Percentiles rank a stretch among this genome's conserved stretches.
Evolutionary conservation across 1,140 invertebrate genomes (phyloP).

Genomic region (Nylanderia fulva): DNA sequence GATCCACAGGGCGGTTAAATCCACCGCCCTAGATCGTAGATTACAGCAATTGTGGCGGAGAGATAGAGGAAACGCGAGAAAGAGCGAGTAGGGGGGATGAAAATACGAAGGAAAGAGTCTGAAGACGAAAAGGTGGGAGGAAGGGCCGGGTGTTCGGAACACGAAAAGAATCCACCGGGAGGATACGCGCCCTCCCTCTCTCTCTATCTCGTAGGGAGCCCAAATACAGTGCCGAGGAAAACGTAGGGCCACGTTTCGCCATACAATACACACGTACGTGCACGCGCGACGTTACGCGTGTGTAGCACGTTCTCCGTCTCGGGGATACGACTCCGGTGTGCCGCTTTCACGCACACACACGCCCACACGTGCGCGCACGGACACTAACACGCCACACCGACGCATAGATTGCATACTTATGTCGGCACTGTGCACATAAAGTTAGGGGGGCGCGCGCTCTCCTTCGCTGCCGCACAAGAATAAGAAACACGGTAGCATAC

Average conservation of each 20-base stretch:
- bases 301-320: constrained; percentile 39
- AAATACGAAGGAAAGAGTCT: constrained; percentile 56
- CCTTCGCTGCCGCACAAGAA: constrained; percentile 84
- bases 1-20: constrained; percentile 70
- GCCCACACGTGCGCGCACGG: constrained; percentile 47
- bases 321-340: constrained; percentile 20
- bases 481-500: constrained; percentile 86
- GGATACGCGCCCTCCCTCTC: constrained; percentile 55
- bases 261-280: constrained; percentile 78
- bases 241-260: constrained; percentile 80
- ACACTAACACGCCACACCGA: constrained; percentile 72
- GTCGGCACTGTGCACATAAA: constrained; percentile 84
- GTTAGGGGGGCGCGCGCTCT: constrained; percentile 78
- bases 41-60: constrained; percentile 71
- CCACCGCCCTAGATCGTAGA: constrained; percentile 66
- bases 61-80: constrained; percentile 55
- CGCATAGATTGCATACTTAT: constrained; percentile 84
- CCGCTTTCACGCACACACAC: constrained; percentile 49
- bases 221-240: constrained; percentile 65
- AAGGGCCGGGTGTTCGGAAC: constrained; percentile 58
- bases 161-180: constrained; percentile 74
- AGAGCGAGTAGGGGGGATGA: constrained; percentile 33
- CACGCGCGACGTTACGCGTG: constrained; percentile 45
- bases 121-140: background rate
- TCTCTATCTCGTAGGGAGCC: constrained; percentile 32